These are phyloP conservation scores for Rhinogobio ventralis DNA, from an alignment of 2,797 vertebrate species.

Conservation along the genomic window DNA sequence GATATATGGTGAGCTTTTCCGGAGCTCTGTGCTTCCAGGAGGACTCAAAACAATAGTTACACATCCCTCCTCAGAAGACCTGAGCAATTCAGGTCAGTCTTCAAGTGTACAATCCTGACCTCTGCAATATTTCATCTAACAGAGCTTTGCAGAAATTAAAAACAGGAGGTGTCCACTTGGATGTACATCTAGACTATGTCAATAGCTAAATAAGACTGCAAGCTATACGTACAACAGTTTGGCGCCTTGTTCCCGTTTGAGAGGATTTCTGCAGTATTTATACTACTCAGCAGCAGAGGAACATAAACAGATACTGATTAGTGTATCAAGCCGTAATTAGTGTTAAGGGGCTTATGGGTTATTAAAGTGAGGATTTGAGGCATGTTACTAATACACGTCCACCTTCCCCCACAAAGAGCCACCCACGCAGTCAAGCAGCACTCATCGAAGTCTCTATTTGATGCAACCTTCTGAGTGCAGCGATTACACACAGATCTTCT, in stretches of 20 bases:
- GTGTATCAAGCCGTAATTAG: constrained; percentile 34
- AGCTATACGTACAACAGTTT: background rate
- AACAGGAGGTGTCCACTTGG: background rate
- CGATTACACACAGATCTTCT: constrained; percentile 21
- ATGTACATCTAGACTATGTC: background rate
- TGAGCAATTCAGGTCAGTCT: constrained; percentile 16
- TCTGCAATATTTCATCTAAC: constrained; percentile 24
- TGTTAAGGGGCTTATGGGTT: constrained; percentile 27
- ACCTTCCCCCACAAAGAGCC: background rate
- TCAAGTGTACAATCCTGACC: background rate
- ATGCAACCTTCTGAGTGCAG: background rate
- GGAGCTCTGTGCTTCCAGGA: background rate
- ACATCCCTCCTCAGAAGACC: background rate
- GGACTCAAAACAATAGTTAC: constrained; percentile 8
- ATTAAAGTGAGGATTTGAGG: constrained; percentile 47
- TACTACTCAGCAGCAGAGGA: background rate
- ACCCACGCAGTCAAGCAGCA: constrained; percentile 7
- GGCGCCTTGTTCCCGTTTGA: background rate
- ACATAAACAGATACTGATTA: constrained; percentile 37
- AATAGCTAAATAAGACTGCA: background rate
- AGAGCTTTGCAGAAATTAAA: constrained; percentile 17
- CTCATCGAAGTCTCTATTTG: background rate
- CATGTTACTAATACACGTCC: constrained; percentile 12
- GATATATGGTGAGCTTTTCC: background rate
- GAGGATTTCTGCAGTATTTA: constrained; percentile 30